Evolutionary conservation across 2,888 invertebrate genomes (phyloP).

Genomic region (Linyphia triangularis): DNA sequence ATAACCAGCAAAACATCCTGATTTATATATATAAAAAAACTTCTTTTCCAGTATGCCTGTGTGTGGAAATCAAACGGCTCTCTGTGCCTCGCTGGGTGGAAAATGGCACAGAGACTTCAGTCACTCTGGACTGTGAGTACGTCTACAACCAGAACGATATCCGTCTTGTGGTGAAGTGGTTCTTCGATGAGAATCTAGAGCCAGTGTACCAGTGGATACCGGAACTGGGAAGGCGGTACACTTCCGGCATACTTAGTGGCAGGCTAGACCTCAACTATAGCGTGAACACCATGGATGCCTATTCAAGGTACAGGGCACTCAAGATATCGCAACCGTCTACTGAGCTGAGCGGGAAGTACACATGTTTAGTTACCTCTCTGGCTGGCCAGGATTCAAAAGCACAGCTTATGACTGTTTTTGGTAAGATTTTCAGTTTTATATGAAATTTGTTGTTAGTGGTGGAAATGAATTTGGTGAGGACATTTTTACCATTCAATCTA

Average conservation of each 20-base stretch:
- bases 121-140: conserved; percentile 77
- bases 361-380: conserved; percentile 76
- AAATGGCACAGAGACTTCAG: conserved; percentile 76
- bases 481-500: too few species aligned
- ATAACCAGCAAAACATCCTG: neutral
- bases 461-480: too few species aligned
- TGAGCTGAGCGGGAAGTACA: conserved; percentile 77
- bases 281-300: conserved; percentile 74
- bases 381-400: conserved; percentile 76
- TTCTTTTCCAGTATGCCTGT: conserved; percentile 38
- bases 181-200: conserved; percentile 77
- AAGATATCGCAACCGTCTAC: conserved; percentile 76
- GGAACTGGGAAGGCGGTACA: conserved; percentile 75
- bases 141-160: conserved; percentile 76
- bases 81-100: conserved; percentile 76
- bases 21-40: neutral
- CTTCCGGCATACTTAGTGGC: conserved; percentile 73
- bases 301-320: conserved; percentile 76
- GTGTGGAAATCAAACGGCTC: conserved; percentile 74
- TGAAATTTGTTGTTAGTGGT: too few species aligned
- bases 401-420: conserved; percentile 77
- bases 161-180: conserved; percentile 77
- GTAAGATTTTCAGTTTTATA: too few species aligned
- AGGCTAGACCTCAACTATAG: conserved; percentile 76
- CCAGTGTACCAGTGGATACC: conserved; percentile 77